These are phyloP conservation scores for Corythornis vintsioides DNA, from an alignment of 2,113 vertebrate genomes.

Conservation along the genomic window DNA sequence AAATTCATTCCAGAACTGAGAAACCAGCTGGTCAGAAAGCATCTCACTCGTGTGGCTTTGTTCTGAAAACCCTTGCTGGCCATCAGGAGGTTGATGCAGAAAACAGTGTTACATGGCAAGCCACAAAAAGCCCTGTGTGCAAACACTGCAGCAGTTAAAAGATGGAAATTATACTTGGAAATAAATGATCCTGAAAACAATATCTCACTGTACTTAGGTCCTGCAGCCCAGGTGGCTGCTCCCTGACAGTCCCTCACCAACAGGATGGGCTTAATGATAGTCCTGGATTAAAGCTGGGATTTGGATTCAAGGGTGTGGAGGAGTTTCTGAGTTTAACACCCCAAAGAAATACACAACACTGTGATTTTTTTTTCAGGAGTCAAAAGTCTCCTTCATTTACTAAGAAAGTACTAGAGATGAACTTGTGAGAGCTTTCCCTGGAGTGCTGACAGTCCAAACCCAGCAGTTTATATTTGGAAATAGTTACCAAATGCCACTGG, in stretches of 20 bases:
- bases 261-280: constrained; percentile 40
- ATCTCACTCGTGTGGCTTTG: constrained; percentile 6
- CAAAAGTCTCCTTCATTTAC: constrained; percentile 1
- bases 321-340: constrained; percentile 1
- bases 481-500: constrained; percentile 9
- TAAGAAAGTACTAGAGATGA: constrained; percentile 3
- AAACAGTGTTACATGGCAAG: background rate
- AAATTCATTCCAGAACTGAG: constrained; percentile 58
- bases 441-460: background rate
- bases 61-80: background rate
- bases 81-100: background rate
- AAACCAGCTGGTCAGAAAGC: constrained; percentile 50
- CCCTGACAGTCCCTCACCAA: background rate
- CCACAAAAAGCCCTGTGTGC: constrained; percentile 1
- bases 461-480: constrained; percentile 35
- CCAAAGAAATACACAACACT: background rate
- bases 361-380: background rate
- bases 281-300: constrained; percentile 27
- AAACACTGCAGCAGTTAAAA: background rate
- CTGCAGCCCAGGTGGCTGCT: background rate
- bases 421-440: background rate
- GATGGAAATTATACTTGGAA: background rate
- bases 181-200: background rate
- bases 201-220: background rate
- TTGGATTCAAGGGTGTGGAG: constrained; percentile 18